phyloP scores from a whole-genome alignment of 2,888 invertebrate genomes.

The Palloptera scutellata region DNA sequence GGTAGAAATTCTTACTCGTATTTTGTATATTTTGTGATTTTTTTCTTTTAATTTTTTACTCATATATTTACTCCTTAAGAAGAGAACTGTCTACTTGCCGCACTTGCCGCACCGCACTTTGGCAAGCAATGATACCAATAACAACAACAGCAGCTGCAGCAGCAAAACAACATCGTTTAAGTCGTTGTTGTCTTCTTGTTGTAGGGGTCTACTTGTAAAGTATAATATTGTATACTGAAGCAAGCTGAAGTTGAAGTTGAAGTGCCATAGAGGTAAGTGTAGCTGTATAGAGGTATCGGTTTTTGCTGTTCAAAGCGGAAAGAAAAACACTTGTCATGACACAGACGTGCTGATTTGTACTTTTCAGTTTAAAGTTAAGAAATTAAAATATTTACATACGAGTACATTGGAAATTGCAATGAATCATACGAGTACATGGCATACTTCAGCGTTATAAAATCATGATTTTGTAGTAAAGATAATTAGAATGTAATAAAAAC shows the following conservation, averaged over 20 bases:
- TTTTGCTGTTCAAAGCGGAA: conserved; percentile 37
- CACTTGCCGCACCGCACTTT: conserved; percentile 21
- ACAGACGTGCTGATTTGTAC: conserved; percentile 35
- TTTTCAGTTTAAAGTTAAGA: conserved; percentile 15
- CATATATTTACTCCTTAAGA: too few relatives aligned
- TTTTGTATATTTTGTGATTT: conserved; percentile 36
- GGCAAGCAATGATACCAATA: neutral
- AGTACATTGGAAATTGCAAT: too few relatives aligned
- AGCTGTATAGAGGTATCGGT: conserved; percentile 36
- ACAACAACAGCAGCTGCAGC: conserved; percentile 32
- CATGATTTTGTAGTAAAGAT: too few relatives aligned
- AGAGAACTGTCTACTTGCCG: neutral
- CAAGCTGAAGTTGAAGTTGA: neutral
- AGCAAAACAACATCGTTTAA: conserved; percentile 10
- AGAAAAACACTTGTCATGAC: conserved; percentile 38
- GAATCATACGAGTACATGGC: too few relatives aligned
- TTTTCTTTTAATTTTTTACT: conserved; percentile 19
- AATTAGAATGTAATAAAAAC: too few relatives aligned
- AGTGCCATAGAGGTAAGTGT: conserved; percentile 34
- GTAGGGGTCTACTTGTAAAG: too few relatives aligned
- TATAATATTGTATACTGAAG: too few relatives aligned
- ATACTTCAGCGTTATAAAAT: too few relatives aligned
- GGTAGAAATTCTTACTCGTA: conserved; percentile 30
- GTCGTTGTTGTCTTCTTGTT: too few relatives aligned
- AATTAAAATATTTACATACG: conserved; percentile 11